Conservation (phyloP, 2,797 vertebrate genomes). For the Intellagama lesueurii region DNA sequence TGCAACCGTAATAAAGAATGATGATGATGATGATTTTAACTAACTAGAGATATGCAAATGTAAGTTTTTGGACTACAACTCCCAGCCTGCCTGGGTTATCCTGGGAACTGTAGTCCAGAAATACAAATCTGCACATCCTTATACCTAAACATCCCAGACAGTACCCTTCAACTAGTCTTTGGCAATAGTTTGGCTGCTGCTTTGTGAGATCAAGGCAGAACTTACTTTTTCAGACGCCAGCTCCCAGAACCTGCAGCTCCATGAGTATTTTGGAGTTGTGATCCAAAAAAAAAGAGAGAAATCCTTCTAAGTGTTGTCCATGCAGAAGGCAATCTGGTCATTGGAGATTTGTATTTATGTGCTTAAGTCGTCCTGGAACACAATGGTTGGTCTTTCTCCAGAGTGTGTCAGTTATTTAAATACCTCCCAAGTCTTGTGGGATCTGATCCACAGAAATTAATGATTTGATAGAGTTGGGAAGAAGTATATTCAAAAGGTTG, state of each 20-base stretch:
- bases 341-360: background rate
- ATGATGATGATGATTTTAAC: too few relatives aligned
- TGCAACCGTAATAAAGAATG: too few relatives aligned
- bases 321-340: too few relatives aligned
- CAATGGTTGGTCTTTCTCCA: background rate
- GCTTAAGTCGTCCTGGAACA: background rate
- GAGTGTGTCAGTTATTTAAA: background rate
- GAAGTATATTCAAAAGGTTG: background rate
- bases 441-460: background rate
- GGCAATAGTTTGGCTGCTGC: background rate
- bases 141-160: too few relatives aligned
- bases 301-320: background rate
- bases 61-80: too few relatives aligned
- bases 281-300: background rate
- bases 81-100: too few relatives aligned
- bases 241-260: background rate
- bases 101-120: too few relatives aligned
- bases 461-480: background rate
- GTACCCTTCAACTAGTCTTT: background rate
- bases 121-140: too few relatives aligned
- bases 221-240: background rate
- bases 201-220: background rate
- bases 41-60: too few relatives aligned
- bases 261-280: background rate
- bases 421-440: background rate